phyloP scores from a whole-genome alignment of 92 coral and sea anemone species.

The Meandrina meandrites region DNA sequence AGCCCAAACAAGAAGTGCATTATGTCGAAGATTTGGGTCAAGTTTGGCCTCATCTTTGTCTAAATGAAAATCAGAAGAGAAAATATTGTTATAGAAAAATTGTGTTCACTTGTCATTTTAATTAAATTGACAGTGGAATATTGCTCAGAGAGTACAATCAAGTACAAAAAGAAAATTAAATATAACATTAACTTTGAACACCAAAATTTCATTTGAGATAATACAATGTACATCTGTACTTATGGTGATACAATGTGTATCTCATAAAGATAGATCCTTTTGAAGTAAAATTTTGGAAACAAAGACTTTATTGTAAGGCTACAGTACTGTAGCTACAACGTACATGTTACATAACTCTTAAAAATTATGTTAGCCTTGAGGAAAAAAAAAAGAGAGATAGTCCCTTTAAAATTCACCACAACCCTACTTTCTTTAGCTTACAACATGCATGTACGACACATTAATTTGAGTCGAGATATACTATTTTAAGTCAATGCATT shows the following conservation, averaged over 20 bases:
- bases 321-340: too few relatives aligned
- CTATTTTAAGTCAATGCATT: too few relatives aligned
- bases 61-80: constrained; percentile 3
- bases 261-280: too few relatives aligned
- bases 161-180: too few relatives aligned
- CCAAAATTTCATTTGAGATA: too few relatives aligned
- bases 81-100: neutral
- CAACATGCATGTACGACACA: too few relatives aligned
- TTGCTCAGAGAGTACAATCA: neutral
- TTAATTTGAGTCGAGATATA: neutral
- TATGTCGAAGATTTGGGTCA: constrained; percentile 66
- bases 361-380: neutral
- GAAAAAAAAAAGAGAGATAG: neutral
- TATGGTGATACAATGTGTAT: too few relatives aligned
- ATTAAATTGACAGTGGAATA: neutral
- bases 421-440: neutral
- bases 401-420: neutral
- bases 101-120: neutral
- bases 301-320: neutral
- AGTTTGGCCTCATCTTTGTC: constrained; percentile 63
- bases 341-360: neutral
- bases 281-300: neutral
- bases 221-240: too few relatives aligned
- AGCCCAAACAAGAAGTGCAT: constrained; percentile 96
- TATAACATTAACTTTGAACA: too few relatives aligned